phyloP scores from a whole-genome alignment of 2,888 invertebrate species.

The Polydrusus tereticollis region DNA sequence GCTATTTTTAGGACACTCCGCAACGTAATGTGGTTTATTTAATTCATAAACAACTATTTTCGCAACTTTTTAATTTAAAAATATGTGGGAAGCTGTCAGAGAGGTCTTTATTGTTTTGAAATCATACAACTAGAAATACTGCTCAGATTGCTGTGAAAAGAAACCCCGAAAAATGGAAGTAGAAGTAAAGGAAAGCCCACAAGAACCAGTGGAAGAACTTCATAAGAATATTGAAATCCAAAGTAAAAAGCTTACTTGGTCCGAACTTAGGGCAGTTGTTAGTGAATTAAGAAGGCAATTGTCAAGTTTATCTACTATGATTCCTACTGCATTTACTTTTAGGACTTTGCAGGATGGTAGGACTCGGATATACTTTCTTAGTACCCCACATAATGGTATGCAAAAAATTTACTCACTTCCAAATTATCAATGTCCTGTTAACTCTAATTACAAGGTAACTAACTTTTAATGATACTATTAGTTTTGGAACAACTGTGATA shows the following conservation, averaged over 20 bases:
- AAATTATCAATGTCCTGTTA: no score
- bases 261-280: slow-evolving; percentile 83
- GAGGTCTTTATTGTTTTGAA: slow-evolving; percentile 29
- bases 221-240: slow-evolving; percentile 48
- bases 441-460: no score
- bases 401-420: not conserved
- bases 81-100: slow-evolving; percentile 30
- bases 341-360: slow-evolving; percentile 83
- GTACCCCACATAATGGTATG: slow-evolving; percentile 83
- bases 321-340: slow-evolving; percentile 87
- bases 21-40: slow-evolving; percentile 38
- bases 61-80: slow-evolving; percentile 18
- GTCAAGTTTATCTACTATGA: slow-evolving; percentile 83
- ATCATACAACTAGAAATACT: slow-evolving; percentile 5
- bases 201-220: slow-evolving; percentile 27
- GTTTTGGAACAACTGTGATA: no score
- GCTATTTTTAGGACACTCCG: slow-evolving; percentile 39
- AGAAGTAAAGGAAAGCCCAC: slow-evolving; percentile 29
- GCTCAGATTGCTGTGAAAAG: not conserved
- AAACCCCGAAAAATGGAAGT: slow-evolving; percentile 20
- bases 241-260: slow-evolving; percentile 74
- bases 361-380: slow-evolving; percentile 90
- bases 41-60: slow-evolving; percentile 24
- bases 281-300: slow-evolving; percentile 84
- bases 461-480: no score